A percentile compares a stretch with the other conserved stretches of the same genome.
Evolutionary conservation across 64 coral and sea anemone genomes (phyloP).

Genomic region (Pachyseris speciosa): DNA sequence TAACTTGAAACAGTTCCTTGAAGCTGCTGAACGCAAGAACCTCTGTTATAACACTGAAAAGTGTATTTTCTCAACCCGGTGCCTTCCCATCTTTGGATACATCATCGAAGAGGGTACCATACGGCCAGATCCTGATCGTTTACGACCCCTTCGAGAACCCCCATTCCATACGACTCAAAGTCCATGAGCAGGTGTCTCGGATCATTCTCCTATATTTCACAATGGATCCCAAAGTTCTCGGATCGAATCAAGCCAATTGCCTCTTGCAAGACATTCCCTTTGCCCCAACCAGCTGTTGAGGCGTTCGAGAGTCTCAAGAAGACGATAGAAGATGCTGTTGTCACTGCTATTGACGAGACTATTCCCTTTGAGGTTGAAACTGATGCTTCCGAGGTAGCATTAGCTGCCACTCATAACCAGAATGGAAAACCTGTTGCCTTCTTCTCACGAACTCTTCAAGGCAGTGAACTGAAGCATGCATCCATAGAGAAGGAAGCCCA

Average conservation of each 20-base stretch:
- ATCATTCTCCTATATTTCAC: slow-evolving; percentile 62
- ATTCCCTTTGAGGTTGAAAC: slow-evolving; percentile 68
- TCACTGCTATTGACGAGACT: slow-evolving; percentile 52
- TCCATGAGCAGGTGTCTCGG: slow-evolving; percentile 59
- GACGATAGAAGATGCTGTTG: neutral
- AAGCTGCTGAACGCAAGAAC: slow-evolving; percentile 40
- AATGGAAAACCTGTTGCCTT: slow-evolving; percentile 63
- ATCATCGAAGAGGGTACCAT: slow-evolving; percentile 27
- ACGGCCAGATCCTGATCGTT: slow-evolving; percentile 33
- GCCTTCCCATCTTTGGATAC: no score
- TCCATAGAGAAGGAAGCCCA: slow-evolving; percentile 57
- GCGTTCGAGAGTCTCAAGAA: slow-evolving; percentile 43
- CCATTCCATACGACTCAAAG: slow-evolving; percentile 42
- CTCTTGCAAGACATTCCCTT: slow-evolving; percentile 52
- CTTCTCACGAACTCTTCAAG: slow-evolving; percentile 55
- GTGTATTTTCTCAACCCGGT: no score
- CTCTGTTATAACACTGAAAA: no score
- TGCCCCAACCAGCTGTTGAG: neutral
- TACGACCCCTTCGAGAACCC: slow-evolving; percentile 25
- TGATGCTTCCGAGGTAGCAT: slow-evolving; percentile 54
- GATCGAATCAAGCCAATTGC: slow-evolving; percentile 50
- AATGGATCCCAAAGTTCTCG: slow-evolving; percentile 60
- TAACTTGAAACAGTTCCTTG: no score
- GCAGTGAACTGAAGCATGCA: slow-evolving; percentile 57
- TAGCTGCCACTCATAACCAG: slow-evolving; percentile 69